A percentile compares a stretch with the other conserved stretches of the same genome.
Evolutionary conservation across 2,888 invertebrate species (phyloP).

Genomic region (Stegophylla sp.): DNA sequence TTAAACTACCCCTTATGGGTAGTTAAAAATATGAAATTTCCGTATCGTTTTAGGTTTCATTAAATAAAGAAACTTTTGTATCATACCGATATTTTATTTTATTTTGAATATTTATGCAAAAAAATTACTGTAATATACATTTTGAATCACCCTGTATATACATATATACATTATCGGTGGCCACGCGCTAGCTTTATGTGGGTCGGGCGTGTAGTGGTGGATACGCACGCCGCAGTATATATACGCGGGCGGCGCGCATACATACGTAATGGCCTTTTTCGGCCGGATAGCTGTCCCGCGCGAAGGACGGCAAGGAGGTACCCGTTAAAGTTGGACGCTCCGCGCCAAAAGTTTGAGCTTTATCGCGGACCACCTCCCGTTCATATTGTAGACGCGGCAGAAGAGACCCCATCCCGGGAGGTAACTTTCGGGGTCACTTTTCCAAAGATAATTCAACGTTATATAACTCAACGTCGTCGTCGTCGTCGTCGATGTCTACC

Average conservation of each 20-base stretch:
- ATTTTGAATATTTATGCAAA: too few relatives aligned
- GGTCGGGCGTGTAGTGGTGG: neutral
- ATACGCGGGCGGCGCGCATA: too few relatives aligned
- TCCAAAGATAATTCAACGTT: constrained; percentile 33
- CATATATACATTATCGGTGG: too few relatives aligned
- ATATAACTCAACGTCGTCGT: constrained; percentile 38
- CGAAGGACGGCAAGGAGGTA: neutral
- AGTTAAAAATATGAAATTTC: too few relatives aligned
- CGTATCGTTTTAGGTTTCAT: too few relatives aligned
- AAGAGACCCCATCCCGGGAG: constrained; percentile 6
- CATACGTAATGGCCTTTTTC: constrained; percentile 2
- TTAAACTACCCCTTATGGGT: too few relatives aligned
- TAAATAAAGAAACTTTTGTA: too few relatives aligned
- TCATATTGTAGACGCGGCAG: neutral
- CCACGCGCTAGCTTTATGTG: neutral
- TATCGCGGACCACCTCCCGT: constrained; percentile 6
- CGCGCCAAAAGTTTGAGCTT: constrained; percentile 39
- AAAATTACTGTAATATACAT: too few relatives aligned
- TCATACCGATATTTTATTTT: too few relatives aligned
- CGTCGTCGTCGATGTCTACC: neutral
- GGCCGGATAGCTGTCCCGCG: neutral
- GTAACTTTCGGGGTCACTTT: constrained; percentile 43
- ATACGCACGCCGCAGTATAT: too few relatives aligned
- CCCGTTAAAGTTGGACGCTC: constrained; percentile 25
- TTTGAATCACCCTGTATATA: too few relatives aligned